Evolutionary conservation across 2,113 vertebrate species (phyloP).

Genomic region (Acrocephalus arundinaceus): DNA sequence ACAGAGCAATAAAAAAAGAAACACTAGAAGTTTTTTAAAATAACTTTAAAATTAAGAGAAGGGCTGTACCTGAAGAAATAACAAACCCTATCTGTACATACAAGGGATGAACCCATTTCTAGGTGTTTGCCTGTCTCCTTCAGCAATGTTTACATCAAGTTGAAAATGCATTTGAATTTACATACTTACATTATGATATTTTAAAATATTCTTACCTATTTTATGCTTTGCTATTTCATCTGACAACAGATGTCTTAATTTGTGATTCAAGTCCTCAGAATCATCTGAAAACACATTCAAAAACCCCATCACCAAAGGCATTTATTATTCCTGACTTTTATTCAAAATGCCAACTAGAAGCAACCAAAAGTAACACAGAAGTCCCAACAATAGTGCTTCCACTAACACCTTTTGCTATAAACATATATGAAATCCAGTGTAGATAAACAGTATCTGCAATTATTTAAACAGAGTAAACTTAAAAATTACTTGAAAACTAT

Average conservation of each 20-base stretch:
- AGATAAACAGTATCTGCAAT: background rate
- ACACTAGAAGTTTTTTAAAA: background rate
- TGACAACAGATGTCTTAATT: background rate
- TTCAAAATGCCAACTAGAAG: background rate
- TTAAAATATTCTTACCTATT: slow-evolving; percentile 48
- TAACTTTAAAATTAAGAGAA: background rate
- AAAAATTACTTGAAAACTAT: background rate
- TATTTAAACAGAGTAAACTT: background rate
- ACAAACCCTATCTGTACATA: background rate
- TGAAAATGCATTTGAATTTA: background rate
- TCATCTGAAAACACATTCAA: slow-evolving; percentile 21
- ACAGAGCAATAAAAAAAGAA: background rate
- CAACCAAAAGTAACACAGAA: background rate
- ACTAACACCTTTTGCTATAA: background rate
- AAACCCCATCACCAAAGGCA: background rate
- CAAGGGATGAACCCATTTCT: background rate
- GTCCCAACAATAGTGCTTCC: background rate
- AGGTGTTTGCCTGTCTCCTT: background rate
- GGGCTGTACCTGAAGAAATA: background rate
- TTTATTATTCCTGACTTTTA: background rate
- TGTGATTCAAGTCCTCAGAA: background rate
- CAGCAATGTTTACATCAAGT: background rate
- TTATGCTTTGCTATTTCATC: background rate
- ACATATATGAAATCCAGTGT: background rate
- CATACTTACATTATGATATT: background rate